phyloP scores from a whole-genome alignment of 2,113 vertebrate genomes.

The Hydropotes inermis region DNA sequence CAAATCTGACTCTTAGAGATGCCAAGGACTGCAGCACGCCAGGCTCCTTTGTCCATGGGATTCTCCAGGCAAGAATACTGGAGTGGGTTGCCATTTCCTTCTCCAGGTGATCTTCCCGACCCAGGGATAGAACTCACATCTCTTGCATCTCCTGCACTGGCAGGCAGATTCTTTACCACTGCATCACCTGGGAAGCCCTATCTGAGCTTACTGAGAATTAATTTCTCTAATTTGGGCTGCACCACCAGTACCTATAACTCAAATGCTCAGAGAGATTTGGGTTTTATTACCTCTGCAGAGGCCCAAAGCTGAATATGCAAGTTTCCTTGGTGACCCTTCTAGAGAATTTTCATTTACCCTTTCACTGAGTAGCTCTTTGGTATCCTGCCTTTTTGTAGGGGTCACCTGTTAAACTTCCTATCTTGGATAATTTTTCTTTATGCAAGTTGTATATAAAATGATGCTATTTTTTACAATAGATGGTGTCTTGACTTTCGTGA shows the following conservation, averaged over 20 bases:
- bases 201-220: constrained; percentile 3
- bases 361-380: neutral
- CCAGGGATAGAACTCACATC: neutral
- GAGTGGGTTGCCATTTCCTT: neutral
- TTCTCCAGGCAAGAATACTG: neutral
- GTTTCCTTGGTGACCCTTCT: neutral
- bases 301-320: neutral
- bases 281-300: neutral
- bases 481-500: neutral
- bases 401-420: neutral
- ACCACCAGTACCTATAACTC: neutral
- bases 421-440: neutral
- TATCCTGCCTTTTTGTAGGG: neutral
- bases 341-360: neutral
- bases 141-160: neutral
- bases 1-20: neutral
- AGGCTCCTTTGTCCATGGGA: neutral
- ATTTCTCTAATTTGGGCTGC: neutral
- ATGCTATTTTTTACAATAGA: neutral
- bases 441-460: neutral
- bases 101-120: neutral
- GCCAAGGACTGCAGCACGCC: neutral
- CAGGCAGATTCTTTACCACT: neutral
- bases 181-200: neutral
- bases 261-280: neutral